Conservation (phyloP, 2,888 invertebrate genomes). For the Crocallis elinguaria region DNA sequence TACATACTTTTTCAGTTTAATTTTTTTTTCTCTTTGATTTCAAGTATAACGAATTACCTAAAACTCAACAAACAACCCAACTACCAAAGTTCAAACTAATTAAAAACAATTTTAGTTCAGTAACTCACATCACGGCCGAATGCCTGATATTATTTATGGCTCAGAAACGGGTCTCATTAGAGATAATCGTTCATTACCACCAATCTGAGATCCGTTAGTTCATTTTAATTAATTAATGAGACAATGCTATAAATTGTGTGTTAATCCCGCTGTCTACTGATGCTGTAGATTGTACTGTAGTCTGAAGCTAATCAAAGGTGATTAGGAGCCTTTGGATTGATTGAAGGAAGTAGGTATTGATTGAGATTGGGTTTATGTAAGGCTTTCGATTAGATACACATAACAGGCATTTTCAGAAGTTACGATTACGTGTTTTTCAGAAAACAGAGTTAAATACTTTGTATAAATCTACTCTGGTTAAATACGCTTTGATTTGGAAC, state of each 20-base stretch:
- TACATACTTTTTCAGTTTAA: too few species aligned
- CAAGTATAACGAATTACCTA: not conserved
- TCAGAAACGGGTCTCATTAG: slow-evolving; percentile 31
- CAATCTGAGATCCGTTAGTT: slow-evolving; percentile 26
- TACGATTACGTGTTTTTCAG: too few species aligned
- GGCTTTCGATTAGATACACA: too few species aligned
- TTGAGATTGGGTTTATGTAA: too few species aligned
- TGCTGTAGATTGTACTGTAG: slow-evolving; percentile 11
- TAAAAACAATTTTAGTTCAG: slow-evolving; percentile 8
- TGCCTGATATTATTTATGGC: slow-evolving; percentile 19
- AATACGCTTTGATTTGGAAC: too few species aligned
- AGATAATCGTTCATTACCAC: slow-evolving; percentile 32
- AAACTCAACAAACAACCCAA: too few species aligned
- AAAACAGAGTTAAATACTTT: too few species aligned
- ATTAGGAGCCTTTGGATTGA: slow-evolving; percentile 55
- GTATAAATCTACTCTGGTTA: too few species aligned
- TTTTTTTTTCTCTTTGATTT: too few species aligned
- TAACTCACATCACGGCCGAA: slow-evolving; percentile 14
- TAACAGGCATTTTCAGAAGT: too few species aligned
- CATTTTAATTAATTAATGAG: slow-evolving; percentile 32
- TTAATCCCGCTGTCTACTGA: slow-evolving; percentile 9
- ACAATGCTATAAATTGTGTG: slow-evolving; percentile 23
- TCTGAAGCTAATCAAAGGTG: slow-evolving; percentile 31
- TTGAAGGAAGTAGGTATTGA: not conserved
- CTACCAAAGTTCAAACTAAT: slow-evolving; percentile 7